These are phyloP conservation scores for Anthopleura xanthogrammica DNA, from an alignment of 92 coral and sea anemone species.

Conservation along the genomic window DNA sequence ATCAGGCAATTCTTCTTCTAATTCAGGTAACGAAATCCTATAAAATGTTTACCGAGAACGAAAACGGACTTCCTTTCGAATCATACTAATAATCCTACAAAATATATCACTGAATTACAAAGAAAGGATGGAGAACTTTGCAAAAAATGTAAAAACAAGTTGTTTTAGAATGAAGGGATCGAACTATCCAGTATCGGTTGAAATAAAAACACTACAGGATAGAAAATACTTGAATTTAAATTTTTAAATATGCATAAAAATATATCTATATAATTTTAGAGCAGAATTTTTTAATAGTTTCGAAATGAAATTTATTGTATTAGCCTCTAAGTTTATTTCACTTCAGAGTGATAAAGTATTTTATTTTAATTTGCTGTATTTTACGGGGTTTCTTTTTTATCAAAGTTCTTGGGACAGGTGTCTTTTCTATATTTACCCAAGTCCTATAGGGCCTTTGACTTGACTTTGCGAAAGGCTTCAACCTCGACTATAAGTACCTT, in stretches of 20 bases:
- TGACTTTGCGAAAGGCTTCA: neutral
- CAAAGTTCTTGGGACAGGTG: neutral
- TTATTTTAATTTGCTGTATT: neutral
- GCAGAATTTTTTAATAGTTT: neutral
- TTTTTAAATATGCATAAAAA: neutral
- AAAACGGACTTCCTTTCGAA: neutral
- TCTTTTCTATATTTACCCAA: neutral
- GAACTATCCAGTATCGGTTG: neutral
- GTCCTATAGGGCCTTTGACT: neutral
- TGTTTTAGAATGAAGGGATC: neutral
- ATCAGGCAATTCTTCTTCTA: constrained; percentile 6
- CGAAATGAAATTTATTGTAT: neutral
- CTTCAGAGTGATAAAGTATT: neutral
- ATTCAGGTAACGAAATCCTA: neutral
- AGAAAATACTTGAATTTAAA: neutral
- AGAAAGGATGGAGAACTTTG: neutral
- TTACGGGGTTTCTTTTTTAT: neutral
- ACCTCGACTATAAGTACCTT: neutral
- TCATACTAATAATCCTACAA: neutral
- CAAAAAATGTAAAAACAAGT: neutral
- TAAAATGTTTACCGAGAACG: neutral
- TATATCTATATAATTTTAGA: no score
- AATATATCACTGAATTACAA: neutral
- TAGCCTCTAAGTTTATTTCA: neutral
- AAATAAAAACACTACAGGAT: neutral